Evolutionary conservation across 2,113 vertebrate species (phyloP), one percentile per base, ranked within the genome.

Genomic region (Pseudopodoces humilis): DNA sequence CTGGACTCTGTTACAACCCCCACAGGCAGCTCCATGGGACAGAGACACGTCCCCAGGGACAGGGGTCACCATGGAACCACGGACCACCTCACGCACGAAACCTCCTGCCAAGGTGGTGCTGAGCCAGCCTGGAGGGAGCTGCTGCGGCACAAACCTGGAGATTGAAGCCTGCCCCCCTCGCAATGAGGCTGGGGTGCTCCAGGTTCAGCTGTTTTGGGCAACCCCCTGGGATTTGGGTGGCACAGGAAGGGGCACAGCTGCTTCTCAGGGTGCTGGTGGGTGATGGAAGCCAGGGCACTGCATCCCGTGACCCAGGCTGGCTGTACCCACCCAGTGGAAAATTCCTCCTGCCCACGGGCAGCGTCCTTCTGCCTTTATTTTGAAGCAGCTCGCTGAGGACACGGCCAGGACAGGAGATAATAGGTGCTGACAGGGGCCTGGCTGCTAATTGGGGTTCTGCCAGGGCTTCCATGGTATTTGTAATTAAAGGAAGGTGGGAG

Each of bases 371-470:
- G 94, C 76, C 50, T 95, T 88, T 83, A 77, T 95, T 95, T 91
- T 91, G 86, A 72, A 87, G 84, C 59, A 58, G 74, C 47, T 80
- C 5, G 0, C 82, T 87, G 56, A 92, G 93, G 90, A 72, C 59
- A 39, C 9, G 16, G 75, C 76, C 83, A 55, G 13, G 3, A 9
- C 79, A 84, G 22, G 88, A 97, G 95, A 96, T 97, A 97, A 92
- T 30, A 35, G 90, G 77, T 87, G 95, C 91, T 95, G 95, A 97
- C 64, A 95, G 90, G 59, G 96, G 39, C 43, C 87, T 97, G 92
- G 87, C 95, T 96, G 85, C 88, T 78, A 37, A 59, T 6, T 85
- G 60, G 78, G 60, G 5, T 62, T 84, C 58, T 69, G 70, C 90
- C 52, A 69, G 60, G 17, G 15, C 47, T 85, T 86, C 71, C 64